A percentile compares a stretch with the other conserved stretches of the same genome.
phyloP scores from a whole-genome alignment of 2,888 invertebrate genomes.

The Agapostemon virescens region DNA sequence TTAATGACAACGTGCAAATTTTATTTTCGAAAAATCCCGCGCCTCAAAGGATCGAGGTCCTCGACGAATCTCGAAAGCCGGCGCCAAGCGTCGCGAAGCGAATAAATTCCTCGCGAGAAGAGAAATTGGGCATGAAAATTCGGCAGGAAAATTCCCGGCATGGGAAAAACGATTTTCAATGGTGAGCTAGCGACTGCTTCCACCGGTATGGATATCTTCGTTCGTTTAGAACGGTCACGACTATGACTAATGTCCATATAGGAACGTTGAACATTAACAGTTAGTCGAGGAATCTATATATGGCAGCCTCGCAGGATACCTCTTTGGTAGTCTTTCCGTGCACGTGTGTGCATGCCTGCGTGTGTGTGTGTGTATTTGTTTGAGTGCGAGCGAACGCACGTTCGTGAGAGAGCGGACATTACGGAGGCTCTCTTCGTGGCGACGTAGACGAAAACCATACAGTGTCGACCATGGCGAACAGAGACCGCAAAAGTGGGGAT shows the following conservation, averaged over 20 bases:
- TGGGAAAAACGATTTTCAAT: background rate
- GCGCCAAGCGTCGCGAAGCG: background rate
- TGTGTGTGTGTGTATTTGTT: background rate
- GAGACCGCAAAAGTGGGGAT: conserved; percentile 54
- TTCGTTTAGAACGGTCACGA: background rate
- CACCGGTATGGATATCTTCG: background rate
- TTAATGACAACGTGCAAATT: too few relatives aligned
- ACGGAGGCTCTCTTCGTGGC: conserved; percentile 24
- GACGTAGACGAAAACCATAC: conserved; percentile 47
- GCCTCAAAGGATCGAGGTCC: too few relatives aligned
- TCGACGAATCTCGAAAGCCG: background rate
- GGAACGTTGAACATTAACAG: conserved; percentile 27
- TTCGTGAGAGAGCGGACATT: conserved; percentile 17
- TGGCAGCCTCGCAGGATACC: conserved; percentile 46
- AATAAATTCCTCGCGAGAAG: too few relatives aligned
- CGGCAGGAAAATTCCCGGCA: too few relatives aligned
- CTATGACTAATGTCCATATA: conserved; percentile 14
- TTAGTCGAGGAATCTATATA: conserved; percentile 44
- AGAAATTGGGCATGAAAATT: background rate
- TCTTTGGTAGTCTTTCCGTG: background rate
- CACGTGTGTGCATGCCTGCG: background rate
- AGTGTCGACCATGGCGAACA: conserved; percentile 35
- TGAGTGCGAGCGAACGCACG: conserved; percentile 20
- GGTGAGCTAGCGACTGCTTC: background rate
- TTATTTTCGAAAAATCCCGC: too few relatives aligned